These are phyloP conservation scores for Hirtodrosophila alboralis DNA, from an alignment of 2,888 invertebrate genomes.

Conservation along the genomic window DNA sequence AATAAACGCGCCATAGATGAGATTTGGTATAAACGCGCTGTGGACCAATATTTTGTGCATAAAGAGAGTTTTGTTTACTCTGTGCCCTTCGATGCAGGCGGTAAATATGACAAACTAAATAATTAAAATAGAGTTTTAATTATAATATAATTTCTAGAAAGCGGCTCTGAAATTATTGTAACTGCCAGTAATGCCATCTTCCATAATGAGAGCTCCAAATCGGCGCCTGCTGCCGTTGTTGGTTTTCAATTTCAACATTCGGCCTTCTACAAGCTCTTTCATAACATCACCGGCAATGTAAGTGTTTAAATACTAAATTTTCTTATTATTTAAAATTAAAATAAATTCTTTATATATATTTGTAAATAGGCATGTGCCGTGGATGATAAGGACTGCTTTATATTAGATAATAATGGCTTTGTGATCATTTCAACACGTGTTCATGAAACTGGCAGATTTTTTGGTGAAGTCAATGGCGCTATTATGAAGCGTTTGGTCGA, in stretches of 20 bases:
- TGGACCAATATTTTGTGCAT: constrained; percentile 92
- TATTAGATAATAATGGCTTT: constrained; percentile 95
- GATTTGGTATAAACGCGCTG: constrained; percentile 94
- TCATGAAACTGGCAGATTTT: constrained; percentile 92
- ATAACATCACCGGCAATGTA: constrained; percentile 91
- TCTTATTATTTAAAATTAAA: neutral
- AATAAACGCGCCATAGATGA: constrained; percentile 93
- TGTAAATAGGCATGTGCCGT: constrained; percentile 86
- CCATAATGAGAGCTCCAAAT: constrained; percentile 86
- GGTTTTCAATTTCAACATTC: constrained; percentile 93
- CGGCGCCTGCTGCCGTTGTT: constrained; percentile 88
- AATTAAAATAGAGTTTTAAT: neutral
- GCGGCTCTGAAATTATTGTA: constrained; percentile 87
- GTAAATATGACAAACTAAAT: constrained; percentile 40
- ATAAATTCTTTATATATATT: too few species aligned
- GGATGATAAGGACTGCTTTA: constrained; percentile 90
- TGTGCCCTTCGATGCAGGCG: constrained; percentile 88
- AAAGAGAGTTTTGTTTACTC: constrained; percentile 93
- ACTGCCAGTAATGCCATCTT: constrained; percentile 95
- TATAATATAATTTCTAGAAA: constrained; percentile 57
- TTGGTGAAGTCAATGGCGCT: constrained; percentile 92
- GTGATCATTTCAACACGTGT: constrained; percentile 90
- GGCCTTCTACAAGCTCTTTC: constrained; percentile 90
- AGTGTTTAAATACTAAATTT: constrained; percentile 34
- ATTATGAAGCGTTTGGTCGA: constrained; percentile 90